Base-by-base conservation (phyloP, 2,797 vertebrate genomes). In the Erithacus rubecula region DNA sequence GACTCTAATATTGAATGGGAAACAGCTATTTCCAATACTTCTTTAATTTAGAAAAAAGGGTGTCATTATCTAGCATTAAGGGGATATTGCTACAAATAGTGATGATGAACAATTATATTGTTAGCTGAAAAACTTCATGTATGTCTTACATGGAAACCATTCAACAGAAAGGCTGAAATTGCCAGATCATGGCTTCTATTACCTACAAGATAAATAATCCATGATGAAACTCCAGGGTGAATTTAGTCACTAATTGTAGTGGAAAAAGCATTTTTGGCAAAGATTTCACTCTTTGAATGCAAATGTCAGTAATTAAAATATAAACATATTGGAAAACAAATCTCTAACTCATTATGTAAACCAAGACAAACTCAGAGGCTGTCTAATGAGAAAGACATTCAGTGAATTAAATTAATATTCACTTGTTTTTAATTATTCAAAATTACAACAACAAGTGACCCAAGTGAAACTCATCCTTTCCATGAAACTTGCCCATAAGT, bases 381-480 rank as follows among this genome's bases (percentile, higher is more conserved):
- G 24, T 30, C 30, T 75, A 79, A 79, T 15, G n/a, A 88, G 30
- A 75, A 20, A 78, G 53, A 76, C 53, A 74, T 53, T 46, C 32
- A 89, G 74, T 37, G 51, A 87, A 89, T 32, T 71, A 92, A 67
- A 90, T 37, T 39, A 93, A 70, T 20, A 53, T 51, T 72, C 59
- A 65, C 10, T 79, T 15, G 32, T 74, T 90, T 96, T 81, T 49
- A 78, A 89, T 89, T 84, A 87, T 76, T 84, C 77, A 34, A 87
- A 91, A 83, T 70, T 59, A 76, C 20, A 86, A 71, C 27, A 81
- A 69, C 26, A 74, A 69, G 17, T 21, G 44, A 74, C 29, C 37
- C 68, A 90, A 86, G 23, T 32, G 14, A 89, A 83, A 93, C 36
- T 70, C 44, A 75, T 75, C 15, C 10, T 88, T 95, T 86, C 86